Conservation (phyloP, 2,888 invertebrate genomes). For the Spilosoma lubricipeda region DNA sequence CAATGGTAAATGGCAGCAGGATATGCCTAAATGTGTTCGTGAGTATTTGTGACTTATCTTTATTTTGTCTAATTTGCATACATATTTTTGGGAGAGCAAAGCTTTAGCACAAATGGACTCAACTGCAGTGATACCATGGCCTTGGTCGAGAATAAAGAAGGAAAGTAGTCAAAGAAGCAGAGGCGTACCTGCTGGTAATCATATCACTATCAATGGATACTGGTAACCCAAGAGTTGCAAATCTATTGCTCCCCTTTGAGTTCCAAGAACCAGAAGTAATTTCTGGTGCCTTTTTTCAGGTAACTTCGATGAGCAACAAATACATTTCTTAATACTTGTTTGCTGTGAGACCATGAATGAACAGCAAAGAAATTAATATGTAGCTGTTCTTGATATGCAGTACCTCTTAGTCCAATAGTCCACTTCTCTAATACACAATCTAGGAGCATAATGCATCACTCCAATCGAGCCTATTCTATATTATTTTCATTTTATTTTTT, state of each 20-base stretch:
- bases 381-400: too few species aligned
- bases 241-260: too few species aligned
- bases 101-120: not conserved
- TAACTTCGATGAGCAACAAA: not conserved
- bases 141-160: not conserved
- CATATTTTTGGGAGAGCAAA: not conserved
- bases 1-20: slow-evolving; percentile 5
- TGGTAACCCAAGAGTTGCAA: too few species aligned
- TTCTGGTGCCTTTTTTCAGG: too few species aligned
- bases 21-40: slow-evolving; percentile 17
- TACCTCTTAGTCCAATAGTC: too few species aligned
- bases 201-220: too few species aligned
- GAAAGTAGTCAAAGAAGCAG: not conserved
- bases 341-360: too few species aligned
- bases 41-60: slow-evolving; percentile 5
- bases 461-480: not conserved
- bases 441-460: too few species aligned
- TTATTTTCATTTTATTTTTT: not conserved
- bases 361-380: too few species aligned
- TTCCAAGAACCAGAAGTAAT: too few species aligned
- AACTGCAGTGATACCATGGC: not conserved
- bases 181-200: not conserved
- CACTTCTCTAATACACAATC: too few species aligned
- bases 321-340: not conserved
- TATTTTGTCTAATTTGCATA: not conserved